phyloP scores from a whole-genome alignment of 2,797 vertebrate species.

The Nothura maculosa region DNA sequence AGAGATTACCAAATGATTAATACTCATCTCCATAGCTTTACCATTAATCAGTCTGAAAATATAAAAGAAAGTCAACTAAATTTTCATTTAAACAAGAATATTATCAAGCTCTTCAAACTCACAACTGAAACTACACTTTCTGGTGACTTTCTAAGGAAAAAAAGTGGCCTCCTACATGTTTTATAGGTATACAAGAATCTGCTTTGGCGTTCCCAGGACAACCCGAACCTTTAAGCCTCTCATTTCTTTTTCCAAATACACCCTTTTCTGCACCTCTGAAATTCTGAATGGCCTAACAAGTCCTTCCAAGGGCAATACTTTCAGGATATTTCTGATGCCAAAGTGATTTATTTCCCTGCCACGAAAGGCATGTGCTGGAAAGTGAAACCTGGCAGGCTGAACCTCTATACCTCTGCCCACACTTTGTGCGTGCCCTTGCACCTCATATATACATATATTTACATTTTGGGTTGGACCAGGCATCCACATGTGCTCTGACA shows the following conservation, averaged over 20 bases:
- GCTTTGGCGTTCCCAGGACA: constrained; percentile 17
- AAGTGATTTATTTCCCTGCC: constrained; percentile 31
- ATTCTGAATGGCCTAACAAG: neutral
- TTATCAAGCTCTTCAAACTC: constrained; percentile 7
- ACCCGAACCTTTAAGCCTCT: neutral
- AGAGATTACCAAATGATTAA: neutral
- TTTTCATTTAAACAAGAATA: constrained; percentile 40
- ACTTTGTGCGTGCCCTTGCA: neutral
- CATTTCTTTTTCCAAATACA: constrained; percentile 48
- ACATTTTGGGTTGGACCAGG: neutral
- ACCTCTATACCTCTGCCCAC: neutral
- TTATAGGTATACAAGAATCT: neutral
- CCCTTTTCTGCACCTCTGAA: neutral
- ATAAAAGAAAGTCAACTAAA: neutral
- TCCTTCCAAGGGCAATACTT: constrained; percentile 39
- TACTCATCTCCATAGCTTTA: neutral
- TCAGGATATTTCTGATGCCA: constrained; percentile 11
- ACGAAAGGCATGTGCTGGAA: neutral
- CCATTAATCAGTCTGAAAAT: constrained; percentile 19
- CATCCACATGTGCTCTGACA: neutral
- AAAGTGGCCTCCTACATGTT: neutral
- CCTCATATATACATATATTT: too few relatives aligned
- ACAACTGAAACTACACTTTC: constrained; percentile 32
- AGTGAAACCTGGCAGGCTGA: neutral
- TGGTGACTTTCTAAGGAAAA: neutral